Evolutionary conservation across 1,140 invertebrate genomes (phyloP).

Genomic region (Penaeus indicus): DNA sequence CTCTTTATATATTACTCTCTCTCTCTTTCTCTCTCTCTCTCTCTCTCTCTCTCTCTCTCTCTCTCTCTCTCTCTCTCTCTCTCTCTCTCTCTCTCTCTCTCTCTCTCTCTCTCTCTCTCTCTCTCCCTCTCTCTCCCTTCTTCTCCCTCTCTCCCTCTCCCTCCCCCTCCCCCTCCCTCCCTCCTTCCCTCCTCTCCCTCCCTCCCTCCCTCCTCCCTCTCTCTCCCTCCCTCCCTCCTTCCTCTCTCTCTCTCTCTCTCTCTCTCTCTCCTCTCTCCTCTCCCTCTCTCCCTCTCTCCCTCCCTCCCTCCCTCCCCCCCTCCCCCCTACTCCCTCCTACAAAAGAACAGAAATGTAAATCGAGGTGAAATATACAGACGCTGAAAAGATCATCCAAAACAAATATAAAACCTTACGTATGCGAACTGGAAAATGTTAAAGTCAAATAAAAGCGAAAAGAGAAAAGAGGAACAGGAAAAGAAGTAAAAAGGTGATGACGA

Average conservation of each 20-base stretch:
- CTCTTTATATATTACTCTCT: too few species aligned
- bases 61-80: background rate
- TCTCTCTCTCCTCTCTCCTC: background rate
- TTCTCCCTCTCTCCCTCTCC: background rate
- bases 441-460: too few species aligned
- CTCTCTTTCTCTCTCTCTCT: background rate
- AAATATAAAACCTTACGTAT: too few species aligned
- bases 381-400: too few species aligned
- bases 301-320: background rate
- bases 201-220: too few species aligned
- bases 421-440: too few species aligned
- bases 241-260: background rate
- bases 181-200: background rate
- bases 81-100: background rate
- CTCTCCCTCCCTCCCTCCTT: too few species aligned
- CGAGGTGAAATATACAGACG: too few species aligned
- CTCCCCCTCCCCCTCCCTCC: background rate
- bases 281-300: background rate
- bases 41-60: background rate
- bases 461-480: too few species aligned
- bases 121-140: background rate
- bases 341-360: too few species aligned
- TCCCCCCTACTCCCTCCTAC: background rate
- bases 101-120: background rate
- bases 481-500: too few species aligned